Conservation (phyloP, 1,140 invertebrate species). For the Micrasema minimum region DNA sequence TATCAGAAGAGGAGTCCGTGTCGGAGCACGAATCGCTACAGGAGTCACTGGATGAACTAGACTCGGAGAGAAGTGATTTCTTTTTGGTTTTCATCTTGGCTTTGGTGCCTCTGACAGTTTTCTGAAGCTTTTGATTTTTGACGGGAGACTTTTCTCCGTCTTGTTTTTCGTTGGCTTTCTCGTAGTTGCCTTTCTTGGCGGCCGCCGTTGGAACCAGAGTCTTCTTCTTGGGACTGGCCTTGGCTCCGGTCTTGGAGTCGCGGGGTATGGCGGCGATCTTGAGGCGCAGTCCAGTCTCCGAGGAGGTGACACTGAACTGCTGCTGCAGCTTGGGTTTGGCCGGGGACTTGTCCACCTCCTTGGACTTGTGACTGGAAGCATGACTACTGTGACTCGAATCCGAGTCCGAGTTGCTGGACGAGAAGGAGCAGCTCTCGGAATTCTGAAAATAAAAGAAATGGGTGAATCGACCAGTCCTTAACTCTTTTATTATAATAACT, state of each 20-base stretch:
- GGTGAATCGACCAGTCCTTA: no score
- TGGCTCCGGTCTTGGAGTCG: conserved; percentile 36
- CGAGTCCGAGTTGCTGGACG: conserved; percentile 47
- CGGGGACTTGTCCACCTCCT: conserved; percentile 20
- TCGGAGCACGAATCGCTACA: conserved; percentile 43
- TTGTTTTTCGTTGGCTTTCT: conserved; percentile 37
- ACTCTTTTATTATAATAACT: no score
- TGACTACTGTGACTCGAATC: conserved; percentile 44
- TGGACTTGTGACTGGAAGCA: conserved; percentile 23
- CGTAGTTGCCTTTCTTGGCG: conserved; percentile 46
- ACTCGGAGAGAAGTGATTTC: conserved; percentile 39
- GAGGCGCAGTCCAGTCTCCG: conserved; percentile 47
- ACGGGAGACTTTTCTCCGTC: conserved; percentile 35
- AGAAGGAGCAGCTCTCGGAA: conserved; percentile 46
- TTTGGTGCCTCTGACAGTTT: conserved; percentile 23
- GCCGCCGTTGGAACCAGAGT: conserved; percentile 48
- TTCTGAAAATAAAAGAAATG: conserved; percentile 41
- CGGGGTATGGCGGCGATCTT: conserved; percentile 52
- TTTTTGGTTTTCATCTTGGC: conserved; percentile 48
- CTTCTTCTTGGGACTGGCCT: conserved; percentile 36
- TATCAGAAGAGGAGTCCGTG: conserved; percentile 30
- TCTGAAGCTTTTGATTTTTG: conserved; percentile 19
- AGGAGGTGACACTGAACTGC: conserved; percentile 52
- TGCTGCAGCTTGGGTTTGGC: conserved; percentile 45
- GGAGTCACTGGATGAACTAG: conserved; percentile 45